Evolutionary conservation across 2,113 vertebrate species (phyloP).

Genomic region (Myxocyprinus asiaticus): DNA sequence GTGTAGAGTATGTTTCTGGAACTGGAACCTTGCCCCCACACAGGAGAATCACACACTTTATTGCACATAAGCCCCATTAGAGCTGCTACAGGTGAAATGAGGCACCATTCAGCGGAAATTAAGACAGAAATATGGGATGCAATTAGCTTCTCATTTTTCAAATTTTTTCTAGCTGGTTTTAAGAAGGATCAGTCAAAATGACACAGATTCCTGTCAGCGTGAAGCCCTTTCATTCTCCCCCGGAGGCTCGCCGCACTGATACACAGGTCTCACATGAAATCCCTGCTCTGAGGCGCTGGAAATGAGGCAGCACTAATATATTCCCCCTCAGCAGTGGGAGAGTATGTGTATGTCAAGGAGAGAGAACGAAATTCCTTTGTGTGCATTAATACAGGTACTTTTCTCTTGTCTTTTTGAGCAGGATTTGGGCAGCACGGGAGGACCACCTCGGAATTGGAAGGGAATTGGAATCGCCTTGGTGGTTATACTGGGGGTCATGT

Average conservation of each 20-base stretch:
- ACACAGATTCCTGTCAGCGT: constrained; percentile 44
- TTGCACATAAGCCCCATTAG: not conserved
- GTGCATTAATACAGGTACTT: not conserved
- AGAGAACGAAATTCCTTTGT: not conserved
- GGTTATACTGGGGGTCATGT: constrained; percentile 79
- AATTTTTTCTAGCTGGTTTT: constrained; percentile 39
- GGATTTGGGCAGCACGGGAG: constrained; percentile 73
- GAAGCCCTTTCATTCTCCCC: constrained; percentile 41
- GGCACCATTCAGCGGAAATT: constrained; percentile 41
- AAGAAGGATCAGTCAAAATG: constrained; percentile 57
- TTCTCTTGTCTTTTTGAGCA: constrained; percentile 41
- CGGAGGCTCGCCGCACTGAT: constrained; percentile 52
- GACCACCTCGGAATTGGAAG: constrained; percentile 81
- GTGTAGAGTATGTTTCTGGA: too few species aligned
- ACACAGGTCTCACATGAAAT: constrained; percentile 46
- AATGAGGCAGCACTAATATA: constrained; percentile 72
- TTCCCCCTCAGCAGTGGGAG: constrained; percentile 49
- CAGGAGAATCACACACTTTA: not conserved
- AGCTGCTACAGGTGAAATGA: constrained; percentile 58
- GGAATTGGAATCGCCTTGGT: constrained; percentile 81
- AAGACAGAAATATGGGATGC: constrained; percentile 40
- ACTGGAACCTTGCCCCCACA: too few species aligned
- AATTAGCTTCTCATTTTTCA: constrained; percentile 56
- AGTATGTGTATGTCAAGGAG: constrained; percentile 35
- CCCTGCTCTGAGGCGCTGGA: constrained; percentile 58